These are phyloP conservation scores for Cephalopholis sonnerati DNA, from an alignment of 2,113 vertebrate species.

Conservation along the genomic window DNA sequence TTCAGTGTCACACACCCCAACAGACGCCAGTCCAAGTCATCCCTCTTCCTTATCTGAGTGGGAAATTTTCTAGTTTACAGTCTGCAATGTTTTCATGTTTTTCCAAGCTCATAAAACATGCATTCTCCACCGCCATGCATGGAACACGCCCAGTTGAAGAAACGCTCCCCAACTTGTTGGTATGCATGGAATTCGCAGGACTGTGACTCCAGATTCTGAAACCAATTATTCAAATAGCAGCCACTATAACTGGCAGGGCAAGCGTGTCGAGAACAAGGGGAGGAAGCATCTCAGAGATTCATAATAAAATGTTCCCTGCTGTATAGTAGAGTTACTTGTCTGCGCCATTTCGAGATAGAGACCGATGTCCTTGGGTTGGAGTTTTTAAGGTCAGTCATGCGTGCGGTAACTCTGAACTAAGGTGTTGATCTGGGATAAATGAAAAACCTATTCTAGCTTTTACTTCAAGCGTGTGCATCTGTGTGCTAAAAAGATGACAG, in stretches of 20 bases:
- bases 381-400: slow-evolving; percentile 51
- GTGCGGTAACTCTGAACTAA: slow-evolving; percentile 49
- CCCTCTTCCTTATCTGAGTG: slow-evolving; percentile 25
- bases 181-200: slow-evolving; percentile 75
- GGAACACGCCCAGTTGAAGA: slow-evolving; percentile 52
- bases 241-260: slow-evolving; percentile 65
- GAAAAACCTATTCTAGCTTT: slow-evolving; percentile 20
- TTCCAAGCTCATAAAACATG: slow-evolving; percentile 71
- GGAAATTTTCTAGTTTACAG: slow-evolving; percentile 34
- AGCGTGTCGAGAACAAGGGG: slow-evolving; percentile 69
- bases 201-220: slow-evolving; percentile 75
- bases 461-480: not conserved
- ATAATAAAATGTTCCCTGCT: slow-evolving; percentile 57
- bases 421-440: slow-evolving; percentile 50
- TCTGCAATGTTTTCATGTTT: slow-evolving; percentile 58
- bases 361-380: slow-evolving; percentile 43
- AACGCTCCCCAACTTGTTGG: slow-evolving; percentile 69
- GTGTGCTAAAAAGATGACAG: not conserved
- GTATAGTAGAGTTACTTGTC: slow-evolving; percentile 44
- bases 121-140: slow-evolving; percentile 53
- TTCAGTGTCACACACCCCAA: slow-evolving; percentile 9
- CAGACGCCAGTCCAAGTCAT: slow-evolving; percentile 12
- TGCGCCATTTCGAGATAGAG: slow-evolving; percentile 33
- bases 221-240: slow-evolving; percentile 81
- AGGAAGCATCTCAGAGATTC: slow-evolving; percentile 57